Conservation (phyloP, 1,140 invertebrate genomes). For the Mylabris phalerata region DNA sequence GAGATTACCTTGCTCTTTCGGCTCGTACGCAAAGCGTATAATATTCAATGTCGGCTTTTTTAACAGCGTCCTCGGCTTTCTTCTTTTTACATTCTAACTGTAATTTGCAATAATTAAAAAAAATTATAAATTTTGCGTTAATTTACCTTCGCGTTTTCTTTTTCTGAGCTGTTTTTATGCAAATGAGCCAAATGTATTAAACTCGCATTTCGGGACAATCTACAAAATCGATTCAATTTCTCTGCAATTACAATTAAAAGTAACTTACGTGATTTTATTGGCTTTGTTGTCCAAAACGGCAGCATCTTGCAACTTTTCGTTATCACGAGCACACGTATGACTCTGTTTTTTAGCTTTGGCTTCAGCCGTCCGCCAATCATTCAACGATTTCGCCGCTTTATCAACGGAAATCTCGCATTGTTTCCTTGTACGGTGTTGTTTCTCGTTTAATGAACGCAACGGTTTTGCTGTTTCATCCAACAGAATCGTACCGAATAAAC, state of each 20-base stretch:
- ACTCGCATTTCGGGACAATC: slow-evolving; percentile 40
- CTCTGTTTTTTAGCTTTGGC: slow-evolving; percentile 81
- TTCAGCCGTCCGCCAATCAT: slow-evolving; percentile 79
- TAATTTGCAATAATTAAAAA: slow-evolving; percentile 20
- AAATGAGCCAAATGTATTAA: slow-evolving; percentile 39
- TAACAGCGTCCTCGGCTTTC: slow-evolving; percentile 83
- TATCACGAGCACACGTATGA: slow-evolving; percentile 73
- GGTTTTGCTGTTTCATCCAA: slow-evolving; percentile 86
- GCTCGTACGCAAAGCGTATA: slow-evolving; percentile 84
- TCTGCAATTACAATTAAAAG: too few relatives aligned
- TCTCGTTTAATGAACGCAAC: slow-evolving; percentile 62
- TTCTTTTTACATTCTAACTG: slow-evolving; percentile 81
- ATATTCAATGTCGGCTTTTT: slow-evolving; percentile 88
- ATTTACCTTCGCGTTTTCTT: slow-evolving; percentile 56
- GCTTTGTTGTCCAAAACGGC: slow-evolving; percentile 40
- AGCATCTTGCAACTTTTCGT: slow-evolving; percentile 80
- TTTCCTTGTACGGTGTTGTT: slow-evolving; percentile 69
- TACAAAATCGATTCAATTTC: slow-evolving; percentile 6
- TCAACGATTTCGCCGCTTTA: slow-evolving; percentile 71
- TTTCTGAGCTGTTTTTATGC: slow-evolving; percentile 53
- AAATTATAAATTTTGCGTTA: neutral
- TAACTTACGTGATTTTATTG: slow-evolving; percentile 18
- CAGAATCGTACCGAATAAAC: slow-evolving; percentile 59
- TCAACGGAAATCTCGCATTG: slow-evolving; percentile 73
- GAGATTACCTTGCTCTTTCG: slow-evolving; percentile 67